Evolutionary conservation across 53 echinoderm and acorn worm species (phyloP).

Genomic region (Hippasteria phrygiana): DNA sequence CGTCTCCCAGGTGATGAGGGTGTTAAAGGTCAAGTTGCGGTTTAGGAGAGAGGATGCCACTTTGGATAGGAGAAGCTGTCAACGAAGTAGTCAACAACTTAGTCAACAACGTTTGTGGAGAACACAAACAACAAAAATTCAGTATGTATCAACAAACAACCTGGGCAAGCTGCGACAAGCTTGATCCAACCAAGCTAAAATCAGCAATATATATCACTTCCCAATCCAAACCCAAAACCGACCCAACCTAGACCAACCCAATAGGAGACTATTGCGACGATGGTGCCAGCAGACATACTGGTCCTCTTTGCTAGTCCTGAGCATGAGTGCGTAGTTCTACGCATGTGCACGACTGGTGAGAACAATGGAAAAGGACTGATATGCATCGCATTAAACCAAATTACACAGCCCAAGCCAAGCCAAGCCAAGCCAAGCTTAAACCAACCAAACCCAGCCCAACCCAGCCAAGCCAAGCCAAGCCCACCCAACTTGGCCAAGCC

Average conservation of each 20-base stretch:
- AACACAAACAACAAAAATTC: too few species aligned
- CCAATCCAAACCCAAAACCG: neutral
- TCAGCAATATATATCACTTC: too few species aligned
- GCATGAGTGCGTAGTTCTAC: too few species aligned
- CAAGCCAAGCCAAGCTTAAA: neutral
- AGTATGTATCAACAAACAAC: too few species aligned
- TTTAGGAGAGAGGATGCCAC: constrained; percentile 65
- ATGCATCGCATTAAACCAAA: neutral
- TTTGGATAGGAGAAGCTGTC: constrained; percentile 56
- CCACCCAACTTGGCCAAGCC: neutral
- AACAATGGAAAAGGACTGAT: too few species aligned
- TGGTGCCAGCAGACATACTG: too few species aligned
- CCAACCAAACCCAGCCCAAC: neutral
- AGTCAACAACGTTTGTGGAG: too few species aligned
- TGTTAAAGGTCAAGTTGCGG: constrained; percentile 1
- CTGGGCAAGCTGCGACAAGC: neutral
- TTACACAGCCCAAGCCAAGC: neutral
- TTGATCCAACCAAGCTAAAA: neutral
- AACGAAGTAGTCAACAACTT: neutral
- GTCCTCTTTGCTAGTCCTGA: too few species aligned
- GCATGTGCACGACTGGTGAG: too few species aligned
- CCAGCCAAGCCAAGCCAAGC: neutral
- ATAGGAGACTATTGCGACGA: too few species aligned
- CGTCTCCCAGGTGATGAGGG: constrained; percentile 38
- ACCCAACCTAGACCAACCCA: neutral